Evolutionary conservation across 30 jellyfish, hydroid and myxozoan species (phyloP).

Genomic region (Turritopsis rubra): DNA sequence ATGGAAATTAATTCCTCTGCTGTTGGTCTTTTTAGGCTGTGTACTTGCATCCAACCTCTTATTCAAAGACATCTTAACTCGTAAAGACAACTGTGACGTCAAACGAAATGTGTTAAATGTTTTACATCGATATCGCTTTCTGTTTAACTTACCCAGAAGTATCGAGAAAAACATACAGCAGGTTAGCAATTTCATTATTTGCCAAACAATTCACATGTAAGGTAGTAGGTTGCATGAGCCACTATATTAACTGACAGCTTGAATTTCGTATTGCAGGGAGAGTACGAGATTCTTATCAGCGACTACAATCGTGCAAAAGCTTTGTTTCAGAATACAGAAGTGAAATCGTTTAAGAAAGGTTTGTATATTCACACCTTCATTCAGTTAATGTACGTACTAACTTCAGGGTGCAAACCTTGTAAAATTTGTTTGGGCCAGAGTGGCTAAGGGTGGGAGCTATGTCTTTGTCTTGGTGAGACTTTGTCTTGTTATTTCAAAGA

Average conservation of each 20-base stretch:
- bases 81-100: slow-evolving; percentile 95
- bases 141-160: slow-evolving; percentile 78
- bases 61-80: slow-evolving; percentile 73
- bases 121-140: slow-evolving; percentile 75
- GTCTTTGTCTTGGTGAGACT: no score
- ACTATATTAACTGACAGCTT: no score
- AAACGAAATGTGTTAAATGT: slow-evolving; percentile 81
- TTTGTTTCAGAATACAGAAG: slow-evolving; percentile 93
- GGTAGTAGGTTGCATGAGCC: no score
- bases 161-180: slow-evolving; percentile 87
- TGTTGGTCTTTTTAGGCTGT: slow-evolving; percentile 50
- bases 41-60: slow-evolving; percentile 68
- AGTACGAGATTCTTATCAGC: slow-evolving; percentile 84
- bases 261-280: slow-evolving; percentile 65
- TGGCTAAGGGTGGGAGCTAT: no score
- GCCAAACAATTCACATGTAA: no score
- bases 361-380: neutral
- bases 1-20: no score
- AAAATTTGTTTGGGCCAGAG: no score
- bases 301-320: slow-evolving; percentile 96
- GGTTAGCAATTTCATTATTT: no score
- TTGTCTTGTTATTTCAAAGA: no score
- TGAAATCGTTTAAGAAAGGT: slow-evolving; percentile 84
- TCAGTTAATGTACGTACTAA: no score
- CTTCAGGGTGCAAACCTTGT: no score